Evolutionary conservation across 2,113 vertebrate genomes (phyloP), one percentile per base, ranked within the genome.

Genomic region (Hippocampus comes): DNA sequence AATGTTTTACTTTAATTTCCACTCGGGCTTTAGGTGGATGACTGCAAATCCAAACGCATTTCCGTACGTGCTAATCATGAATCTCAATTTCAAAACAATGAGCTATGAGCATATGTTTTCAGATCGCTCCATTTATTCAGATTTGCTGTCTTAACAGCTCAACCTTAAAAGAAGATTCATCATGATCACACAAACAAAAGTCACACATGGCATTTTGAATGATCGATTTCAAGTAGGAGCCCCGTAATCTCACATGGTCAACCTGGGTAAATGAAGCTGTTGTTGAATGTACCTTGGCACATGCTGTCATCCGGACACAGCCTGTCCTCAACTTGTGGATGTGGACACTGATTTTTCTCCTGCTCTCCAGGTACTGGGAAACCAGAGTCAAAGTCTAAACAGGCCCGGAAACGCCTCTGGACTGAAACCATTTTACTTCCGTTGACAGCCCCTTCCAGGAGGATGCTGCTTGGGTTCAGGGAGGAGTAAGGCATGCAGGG

Each of bases 371-470:
- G 30, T 75, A 94, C 87, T 0, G 89, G 92, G 11, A 85, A 71
- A 55, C 94, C 93, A 0, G 92, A 94, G 76, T 93, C 91, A 21
- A 94, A 84, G 78, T 95, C 94, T 84, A 97, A 82, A 76, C 95
- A 97, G 25, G 93, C 81, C 14, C 94, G 86, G 86, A 93, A 94
- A 25, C 94, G 92, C 15, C 88, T 90, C 89, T 95, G 95, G 55
- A 94, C 51, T 0, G 94, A 94, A 41, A 89, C 81, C 83, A 91
- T 56, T 9, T 21, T 49, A 0, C 57, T 61, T 61, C 30, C 60
- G 2, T 17, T 34, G 23, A 48, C 30, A 2, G 49, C 77, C 23
- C 9, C 23, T 20, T 66, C 42, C 42, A 66, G 64, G 15, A 55
- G 63, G 2, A 48, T 56, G n/a, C 71, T 46, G 6, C 21, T 5